Percentiles rank a stretch among this genome's conserved stretches.
phyloP scores from a whole-genome alignment of 2,113 vertebrate species.

The Bufo gargarizans region DNA sequence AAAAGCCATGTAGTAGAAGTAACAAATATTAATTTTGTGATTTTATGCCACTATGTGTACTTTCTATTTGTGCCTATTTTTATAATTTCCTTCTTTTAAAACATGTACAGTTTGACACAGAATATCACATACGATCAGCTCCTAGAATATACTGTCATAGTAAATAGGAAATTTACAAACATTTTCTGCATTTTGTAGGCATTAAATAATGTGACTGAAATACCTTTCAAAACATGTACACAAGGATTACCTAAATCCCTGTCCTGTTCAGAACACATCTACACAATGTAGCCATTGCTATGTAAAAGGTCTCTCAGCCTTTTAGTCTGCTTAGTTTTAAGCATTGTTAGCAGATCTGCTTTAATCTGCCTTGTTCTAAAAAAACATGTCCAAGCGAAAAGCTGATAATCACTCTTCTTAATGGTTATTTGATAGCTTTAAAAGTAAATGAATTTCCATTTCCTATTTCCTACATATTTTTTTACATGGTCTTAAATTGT shows the following conservation, averaged over 20 bases:
- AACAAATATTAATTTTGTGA: no score
- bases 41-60: not conserved
- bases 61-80: not conserved
- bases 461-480: slow-evolving; percentile 1
- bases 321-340: slow-evolving; percentile 51
- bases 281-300: not conserved
- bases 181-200: not conserved
- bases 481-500: not conserved
- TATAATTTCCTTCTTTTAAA: not conserved
- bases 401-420: slow-evolving; percentile 44
- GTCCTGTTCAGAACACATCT: slow-evolving; percentile 12
- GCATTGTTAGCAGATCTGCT: slow-evolving; percentile 48
- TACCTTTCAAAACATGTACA: slow-evolving; percentile 1
- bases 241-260: slow-evolving; percentile 23
- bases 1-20: no score
- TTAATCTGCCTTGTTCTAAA: slow-evolving; percentile 54
- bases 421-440: slow-evolving; percentile 48
- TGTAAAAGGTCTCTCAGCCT: slow-evolving; percentile 20
- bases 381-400: slow-evolving; percentile 53
- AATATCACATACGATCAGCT: not conserved
- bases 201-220: not conserved
- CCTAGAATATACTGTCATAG: not conserved
- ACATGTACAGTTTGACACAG: no score
- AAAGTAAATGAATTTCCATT: slow-evolving; percentile 14
- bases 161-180: not conserved